Conservation (phyloP, 1,140 invertebrate species). For the Gryon sp. region DNA sequence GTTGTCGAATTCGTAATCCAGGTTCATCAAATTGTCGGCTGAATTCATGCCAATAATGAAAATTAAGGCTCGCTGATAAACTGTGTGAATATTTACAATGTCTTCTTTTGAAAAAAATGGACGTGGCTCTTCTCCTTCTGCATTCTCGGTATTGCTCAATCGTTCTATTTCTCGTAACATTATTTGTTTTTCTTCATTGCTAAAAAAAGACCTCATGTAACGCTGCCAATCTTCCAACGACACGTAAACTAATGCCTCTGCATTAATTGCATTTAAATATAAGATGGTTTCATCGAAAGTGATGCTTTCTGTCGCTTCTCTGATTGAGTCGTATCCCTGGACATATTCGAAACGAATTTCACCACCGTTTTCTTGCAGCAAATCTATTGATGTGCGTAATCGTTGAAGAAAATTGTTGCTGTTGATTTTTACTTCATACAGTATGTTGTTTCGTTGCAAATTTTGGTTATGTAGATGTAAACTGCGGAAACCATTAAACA, state of each 20-base stretch:
- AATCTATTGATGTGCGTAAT: neutral
- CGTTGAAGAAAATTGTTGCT: neutral
- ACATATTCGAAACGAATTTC: neutral
- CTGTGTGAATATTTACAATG: neutral
- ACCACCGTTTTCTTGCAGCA: neutral
- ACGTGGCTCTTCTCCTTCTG: neutral
- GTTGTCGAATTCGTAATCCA: neutral
- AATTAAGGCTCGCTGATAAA: neutral
- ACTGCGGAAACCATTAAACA: neutral
- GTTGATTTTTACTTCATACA: neutral
- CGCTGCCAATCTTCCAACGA: neutral
- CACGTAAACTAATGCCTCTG: neutral
- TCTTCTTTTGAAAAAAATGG: neutral
- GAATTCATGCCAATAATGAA: neutral
- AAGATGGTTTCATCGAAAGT: neutral
- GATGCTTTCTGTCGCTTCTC: neutral
- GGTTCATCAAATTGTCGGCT: neutral
- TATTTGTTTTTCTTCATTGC: neutral
- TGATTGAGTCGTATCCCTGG: neutral
- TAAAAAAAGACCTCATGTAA: neutral
- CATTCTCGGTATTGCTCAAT: neutral
- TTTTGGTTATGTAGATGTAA: neutral
- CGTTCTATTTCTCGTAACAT: too few species aligned
- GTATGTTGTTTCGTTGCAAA: neutral
- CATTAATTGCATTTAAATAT: neutral